phyloP scores from a whole-genome alignment of 2,113 vertebrate species.

The Alectura lathami region DNA sequence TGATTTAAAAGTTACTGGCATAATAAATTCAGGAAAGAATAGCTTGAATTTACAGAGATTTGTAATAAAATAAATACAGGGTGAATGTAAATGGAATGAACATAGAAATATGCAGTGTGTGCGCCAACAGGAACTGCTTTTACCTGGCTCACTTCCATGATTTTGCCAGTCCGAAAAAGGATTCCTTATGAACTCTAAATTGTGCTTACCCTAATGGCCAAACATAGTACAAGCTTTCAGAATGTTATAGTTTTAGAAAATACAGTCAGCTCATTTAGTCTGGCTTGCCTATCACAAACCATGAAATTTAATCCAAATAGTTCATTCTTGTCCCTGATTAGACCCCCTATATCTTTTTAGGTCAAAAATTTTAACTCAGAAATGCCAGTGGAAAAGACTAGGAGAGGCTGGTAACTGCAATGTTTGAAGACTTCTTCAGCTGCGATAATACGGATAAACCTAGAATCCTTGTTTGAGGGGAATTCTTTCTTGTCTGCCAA shows the following conservation, averaged over 20 bases:
- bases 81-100: neutral
- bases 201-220: neutral
- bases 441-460: neutral
- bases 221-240: neutral
- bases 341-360: neutral
- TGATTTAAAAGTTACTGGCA: neutral
- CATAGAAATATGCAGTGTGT: neutral
- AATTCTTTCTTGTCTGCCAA: neutral
- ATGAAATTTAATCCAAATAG: neutral
- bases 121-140: neutral
- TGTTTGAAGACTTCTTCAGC: neutral
- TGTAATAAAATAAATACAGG: too few species aligned
- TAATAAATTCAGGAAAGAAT: neutral
- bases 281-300: neutral
- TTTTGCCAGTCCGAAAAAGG: neutral
- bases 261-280: neutral
- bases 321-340: neutral
- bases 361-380: neutral
- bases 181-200: neutral
- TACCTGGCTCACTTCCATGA: neutral
- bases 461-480: neutral
- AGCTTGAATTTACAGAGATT: neutral
- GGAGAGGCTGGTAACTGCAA: neutral
- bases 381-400: neutral
- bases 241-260: neutral